phyloP scores from a whole-genome alignment of 2,797 vertebrate species.

The Australoheros facetus region DNA sequence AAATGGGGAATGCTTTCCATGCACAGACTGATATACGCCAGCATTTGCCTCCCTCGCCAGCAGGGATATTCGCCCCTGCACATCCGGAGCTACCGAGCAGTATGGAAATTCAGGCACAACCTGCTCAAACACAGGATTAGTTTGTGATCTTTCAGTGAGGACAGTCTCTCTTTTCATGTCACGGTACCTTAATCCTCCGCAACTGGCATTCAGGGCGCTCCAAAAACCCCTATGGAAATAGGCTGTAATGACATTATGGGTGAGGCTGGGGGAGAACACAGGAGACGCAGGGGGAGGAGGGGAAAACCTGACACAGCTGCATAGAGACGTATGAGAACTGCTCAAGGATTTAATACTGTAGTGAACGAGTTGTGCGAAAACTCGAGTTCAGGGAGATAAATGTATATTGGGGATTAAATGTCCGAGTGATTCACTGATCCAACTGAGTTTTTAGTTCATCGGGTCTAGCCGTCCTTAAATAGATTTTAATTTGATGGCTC shows the following conservation, averaged over 20 bases:
- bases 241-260: constrained; percentile 70
- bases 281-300: constrained; percentile 55
- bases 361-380: constrained; percentile 28
- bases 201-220: constrained; percentile 49
- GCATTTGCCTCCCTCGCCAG: constrained; percentile 64
- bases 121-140: constrained; percentile 76
- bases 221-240: constrained; percentile 59
- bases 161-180: constrained; percentile 69
- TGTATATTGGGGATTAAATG: constrained; percentile 47
- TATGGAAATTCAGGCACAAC: constrained; percentile 69
- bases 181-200: constrained; percentile 70
- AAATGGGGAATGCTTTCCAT: constrained; percentile 67
- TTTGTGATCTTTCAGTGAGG: constrained; percentile 69
- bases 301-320: constrained; percentile 45
- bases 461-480: constrained; percentile 34
- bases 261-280: constrained; percentile 59
- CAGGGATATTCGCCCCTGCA: constrained; percentile 64
- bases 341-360: constrained; percentile 45
- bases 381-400: constrained; percentile 40
- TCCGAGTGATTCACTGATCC: constrained; percentile 46
- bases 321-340: constrained; percentile 46
- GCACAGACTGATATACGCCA: constrained; percentile 71
- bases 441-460: constrained; percentile 49
- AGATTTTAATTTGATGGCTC: constrained; percentile 62
- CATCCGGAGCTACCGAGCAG: constrained; percentile 44